Evolutionary conservation across 2,113 vertebrate species (phyloP), one percentile per base, ranked within the genome.

Genomic region (Paradoxurus hermaphroditus): DNA sequence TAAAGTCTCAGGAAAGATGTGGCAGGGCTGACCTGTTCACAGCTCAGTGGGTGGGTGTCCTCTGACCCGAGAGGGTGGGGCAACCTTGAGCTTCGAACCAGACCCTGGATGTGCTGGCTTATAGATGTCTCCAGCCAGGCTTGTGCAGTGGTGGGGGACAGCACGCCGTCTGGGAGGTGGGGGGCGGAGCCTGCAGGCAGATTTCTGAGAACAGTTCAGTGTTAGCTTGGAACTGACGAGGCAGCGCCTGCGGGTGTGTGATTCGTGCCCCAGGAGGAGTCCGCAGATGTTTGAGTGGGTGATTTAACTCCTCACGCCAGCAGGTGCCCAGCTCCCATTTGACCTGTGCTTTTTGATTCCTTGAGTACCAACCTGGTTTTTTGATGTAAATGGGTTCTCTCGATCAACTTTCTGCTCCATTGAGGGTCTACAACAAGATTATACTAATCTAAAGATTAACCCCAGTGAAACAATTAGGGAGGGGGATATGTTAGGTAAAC

Each of bases 381-480:
- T 92, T 59, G 83, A 81, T 44, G 59, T 36, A 63, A 96, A 95
- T 68, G 6, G 90, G 51, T 78, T 84, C 75, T 90, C 46, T 23
- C 92, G 77, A 65, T 95, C 91, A 63, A 41, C 67, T 89, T 90
- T 82, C 84, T 92, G n/a, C n/a, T 82, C 59, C 90, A 0, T 29
- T 85, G 77, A 94, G 72, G 46, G 41, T 25, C 56, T 93, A 44
- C 49, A 78, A 84, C 87, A 89, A 97, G 93, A 51, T 96, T 92
- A 90, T 75, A n/a, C 49, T 87, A 94, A 96, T 94, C 82, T 95
- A 73, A 97, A 92, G 84, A 88, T 87, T 94, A 87, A 85, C 81
- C 39, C 68, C 56, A 31, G 85, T 56, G 16, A 95, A 91, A 92
- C 78, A 93, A 65, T 93, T 86, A 95, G 36, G 29, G 83, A 77